Evolutionary conservation across 2,888 invertebrate species (phyloP).

Genomic region (Strigamia maritima): DNA sequence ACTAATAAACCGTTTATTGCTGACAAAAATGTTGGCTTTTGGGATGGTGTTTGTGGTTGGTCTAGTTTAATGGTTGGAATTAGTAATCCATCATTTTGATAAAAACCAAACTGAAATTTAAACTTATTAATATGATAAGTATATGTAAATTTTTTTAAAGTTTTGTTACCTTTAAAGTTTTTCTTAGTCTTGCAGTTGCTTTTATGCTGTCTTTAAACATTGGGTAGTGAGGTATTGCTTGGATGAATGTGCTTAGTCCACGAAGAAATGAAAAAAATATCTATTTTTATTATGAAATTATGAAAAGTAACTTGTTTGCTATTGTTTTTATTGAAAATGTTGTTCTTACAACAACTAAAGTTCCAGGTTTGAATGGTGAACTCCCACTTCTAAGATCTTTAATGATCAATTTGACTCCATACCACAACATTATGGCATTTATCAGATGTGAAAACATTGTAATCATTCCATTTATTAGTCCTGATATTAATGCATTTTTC

Average conservation of each 20-base stretch:
- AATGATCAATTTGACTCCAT: constrained; percentile 19
- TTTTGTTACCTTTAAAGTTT: background rate
- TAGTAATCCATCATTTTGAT: background rate
- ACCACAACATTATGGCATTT: constrained; percentile 28
- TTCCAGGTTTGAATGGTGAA: background rate
- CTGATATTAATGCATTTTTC: background rate
- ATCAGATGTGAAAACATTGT: background rate
- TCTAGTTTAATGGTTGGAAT: background rate
- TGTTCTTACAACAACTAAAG: background rate
- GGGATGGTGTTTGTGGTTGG: background rate
- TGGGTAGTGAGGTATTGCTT: background rate
- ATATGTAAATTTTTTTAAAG: background rate
- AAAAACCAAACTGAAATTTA: background rate
- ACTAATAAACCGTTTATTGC: background rate
- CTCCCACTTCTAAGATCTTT: background rate
- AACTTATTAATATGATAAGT: background rate
- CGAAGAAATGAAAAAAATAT: background rate
- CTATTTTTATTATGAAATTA: background rate
- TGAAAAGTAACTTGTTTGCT: background rate
- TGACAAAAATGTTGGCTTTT: too few species aligned
- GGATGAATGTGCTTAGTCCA: background rate
- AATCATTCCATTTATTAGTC: background rate
- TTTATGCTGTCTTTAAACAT: background rate
- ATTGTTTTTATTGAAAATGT: background rate
- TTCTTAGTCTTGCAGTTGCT: background rate